Evolutionary conservation across 2,797 vertebrate genomes (phyloP), one percentile per base, ranked within the genome.

Genomic region (Siniperca obscura): DNA sequence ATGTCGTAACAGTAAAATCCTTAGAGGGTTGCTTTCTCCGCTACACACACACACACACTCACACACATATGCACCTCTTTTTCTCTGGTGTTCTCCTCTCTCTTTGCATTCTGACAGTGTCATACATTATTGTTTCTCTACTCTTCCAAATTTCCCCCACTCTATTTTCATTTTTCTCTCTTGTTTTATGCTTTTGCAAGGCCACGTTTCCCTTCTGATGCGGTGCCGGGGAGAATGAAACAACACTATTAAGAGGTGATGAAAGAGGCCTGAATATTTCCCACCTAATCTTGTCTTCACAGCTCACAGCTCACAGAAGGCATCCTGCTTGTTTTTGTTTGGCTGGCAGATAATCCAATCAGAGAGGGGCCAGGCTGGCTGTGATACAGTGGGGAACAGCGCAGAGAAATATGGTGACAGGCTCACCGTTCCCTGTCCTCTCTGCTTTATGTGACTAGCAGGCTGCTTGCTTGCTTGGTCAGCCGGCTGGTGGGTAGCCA

Each of bases 201-300:
- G 59, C 78, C 70, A 75, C 46, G 19, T 82, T 88, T 85, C 75
- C 55, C 79, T 83, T 81, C 81, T 72, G 84, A 90, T 86, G 82
- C 67, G 30, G 69, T 84, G 88, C 84, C 74, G 69, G 50, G 65
- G 72, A 88, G 81, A 83, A 89, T 88, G 82, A 87, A 90, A 90
- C 86, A 91, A 89, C 88, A 85, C 82, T 81, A 90, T 85, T 84
- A 84, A 85, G 88, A 93, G 83, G 90, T 91, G 89, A 91, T 90
- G 90, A 94, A 93, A 91, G 88, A 91, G 90, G 83, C 92, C 92
- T 91, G 89, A 91, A 93, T 93, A 93, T 92, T 95, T 93, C 92
- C 93, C 87, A 89, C 87, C 90, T 94, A 93, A 96, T 95, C 95
- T 95, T 78, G 92, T 95, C 94, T 94, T 89, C 80, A 65, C 91